phyloP scores from a whole-genome alignment of 2,113 vertebrate species.

The Delphinapterus leucas region DNA sequence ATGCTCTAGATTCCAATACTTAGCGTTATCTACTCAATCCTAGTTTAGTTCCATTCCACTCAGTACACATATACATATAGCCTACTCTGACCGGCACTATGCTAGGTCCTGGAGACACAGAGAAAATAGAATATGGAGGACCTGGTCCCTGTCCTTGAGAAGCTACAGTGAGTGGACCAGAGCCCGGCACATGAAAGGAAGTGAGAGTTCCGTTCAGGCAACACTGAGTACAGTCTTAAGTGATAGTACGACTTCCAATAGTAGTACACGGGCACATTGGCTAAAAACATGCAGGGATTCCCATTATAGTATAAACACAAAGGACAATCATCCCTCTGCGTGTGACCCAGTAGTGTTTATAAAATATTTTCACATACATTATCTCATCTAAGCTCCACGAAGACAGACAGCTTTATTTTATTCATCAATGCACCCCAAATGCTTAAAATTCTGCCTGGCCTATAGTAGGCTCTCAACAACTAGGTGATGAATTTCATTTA shows the following conservation, averaged over 20 bases:
- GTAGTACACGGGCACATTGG: rapidly evolving
- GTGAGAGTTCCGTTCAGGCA: not conserved
- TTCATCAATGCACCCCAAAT: not conserved
- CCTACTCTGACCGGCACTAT: rapidly evolving
- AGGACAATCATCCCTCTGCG: not conserved
- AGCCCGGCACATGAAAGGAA: not conserved
- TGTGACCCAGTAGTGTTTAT: not conserved
- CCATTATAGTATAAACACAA: not conserved
- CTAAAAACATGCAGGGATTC: not conserved
- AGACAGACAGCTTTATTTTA: not conserved
- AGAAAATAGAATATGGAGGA: not conserved
- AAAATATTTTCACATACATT: not conserved
- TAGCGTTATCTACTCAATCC: not conserved
- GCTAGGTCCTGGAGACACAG: not conserved
- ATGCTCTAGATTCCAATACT: not conserved
- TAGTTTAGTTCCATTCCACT: not conserved
- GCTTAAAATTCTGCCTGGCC: not conserved
- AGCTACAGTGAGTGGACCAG: not conserved
- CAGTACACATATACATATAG: not conserved
- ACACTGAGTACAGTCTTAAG: not conserved
- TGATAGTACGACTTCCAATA: too few relatives aligned
- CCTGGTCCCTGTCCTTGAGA: not conserved
- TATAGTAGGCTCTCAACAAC: not conserved
- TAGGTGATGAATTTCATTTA: not conserved
- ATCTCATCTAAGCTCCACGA: not conserved